Base-by-base conservation (phyloP, 1,140 invertebrate genomes). In the Pseudomyrmex cubaensis region DNA sequence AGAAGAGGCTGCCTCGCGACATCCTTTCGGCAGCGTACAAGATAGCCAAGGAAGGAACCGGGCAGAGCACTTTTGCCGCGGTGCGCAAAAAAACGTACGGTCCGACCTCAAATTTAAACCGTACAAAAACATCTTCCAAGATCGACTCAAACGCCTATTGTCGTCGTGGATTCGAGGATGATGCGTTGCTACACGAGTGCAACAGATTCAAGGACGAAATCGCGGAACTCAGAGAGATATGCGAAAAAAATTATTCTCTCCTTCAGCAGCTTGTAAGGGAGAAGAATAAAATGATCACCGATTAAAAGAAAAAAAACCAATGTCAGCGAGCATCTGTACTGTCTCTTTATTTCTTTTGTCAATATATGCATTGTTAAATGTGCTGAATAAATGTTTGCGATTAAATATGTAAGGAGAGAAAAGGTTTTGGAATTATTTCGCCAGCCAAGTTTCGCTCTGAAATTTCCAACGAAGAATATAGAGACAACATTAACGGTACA, bases 1-100 rank as follows among this genome's bases (percentile, higher is more conserved):
- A 98, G 90, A 97, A 97, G 89, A 95, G 97, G 35, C 90, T 98
- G 22, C 97, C 97, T 0, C 94, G 95, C 25, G 97, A 97, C 70
- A 96, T 98, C 78, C 95, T 97, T 87, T 95, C 96, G 92, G 95
- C 96, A 8, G 97, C 97, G 4, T 96, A 97, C 84, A 96, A 97
- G 80, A 96, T 97, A 46, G 97, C 96, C 0, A 97, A 96, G 89
- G 95, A 96, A 92, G 20, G 15, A 72, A 74, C 64, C 17, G 94
- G 96, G 8, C 97, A 96, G 72, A 87, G 70, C 15, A 63, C 57
- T 7, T 56, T 66, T 0, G n/a, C 73, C 1, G 86, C 83, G 0
- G 5, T 80, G 5, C 88, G 75, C 44, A 92, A 90, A 62, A 86
- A 85, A 17, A 91, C 72, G 70, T 88, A 83, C 35, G 84, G 66